Percentiles rank a stretch among this genome's conserved stretches.
phyloP scores from a whole-genome alignment of 1,140 invertebrate species.

The Lordiphosa collinella region DNA sequence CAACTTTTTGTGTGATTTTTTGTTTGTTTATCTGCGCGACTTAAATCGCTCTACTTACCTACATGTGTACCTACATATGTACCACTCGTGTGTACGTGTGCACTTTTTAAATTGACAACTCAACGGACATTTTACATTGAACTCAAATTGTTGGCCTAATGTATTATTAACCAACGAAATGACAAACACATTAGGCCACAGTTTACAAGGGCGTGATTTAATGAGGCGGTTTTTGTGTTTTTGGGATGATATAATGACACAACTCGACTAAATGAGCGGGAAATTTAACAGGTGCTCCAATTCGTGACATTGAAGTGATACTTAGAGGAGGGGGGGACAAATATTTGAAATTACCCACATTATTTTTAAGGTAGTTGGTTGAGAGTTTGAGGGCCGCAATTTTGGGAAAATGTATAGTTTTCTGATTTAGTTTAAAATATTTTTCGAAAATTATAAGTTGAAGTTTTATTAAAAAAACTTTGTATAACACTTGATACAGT shows the following conservation, averaged over 20 bases:
- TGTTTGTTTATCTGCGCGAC: conserved; percentile 28
- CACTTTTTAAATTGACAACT: conserved; percentile 62
- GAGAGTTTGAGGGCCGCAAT: no score
- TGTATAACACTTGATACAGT: no score
- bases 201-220: conserved; percentile 62
- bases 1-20: conserved; percentile 44
- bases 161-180: conserved; percentile 56
- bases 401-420: no score
- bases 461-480: no score
- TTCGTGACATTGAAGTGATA: not conserved
- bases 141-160: conserved; percentile 42
- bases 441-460: no score
- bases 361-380: no score
- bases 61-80: not conserved
- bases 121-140: conserved; percentile 64
- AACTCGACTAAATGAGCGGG: conserved; percentile 27
- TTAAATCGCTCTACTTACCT: conserved; percentile 34
- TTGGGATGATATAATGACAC: conserved; percentile 13
- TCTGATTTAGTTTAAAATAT: no score
- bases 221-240: conserved; percentile 37
- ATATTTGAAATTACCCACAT: no score
- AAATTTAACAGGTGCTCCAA: conserved; percentile 21
- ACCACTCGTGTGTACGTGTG: no score
- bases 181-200: conserved; percentile 50
- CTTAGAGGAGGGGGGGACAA: not conserved